Conservation (phyloP, 1,140 invertebrate genomes). For the Delia radicum region DNA sequence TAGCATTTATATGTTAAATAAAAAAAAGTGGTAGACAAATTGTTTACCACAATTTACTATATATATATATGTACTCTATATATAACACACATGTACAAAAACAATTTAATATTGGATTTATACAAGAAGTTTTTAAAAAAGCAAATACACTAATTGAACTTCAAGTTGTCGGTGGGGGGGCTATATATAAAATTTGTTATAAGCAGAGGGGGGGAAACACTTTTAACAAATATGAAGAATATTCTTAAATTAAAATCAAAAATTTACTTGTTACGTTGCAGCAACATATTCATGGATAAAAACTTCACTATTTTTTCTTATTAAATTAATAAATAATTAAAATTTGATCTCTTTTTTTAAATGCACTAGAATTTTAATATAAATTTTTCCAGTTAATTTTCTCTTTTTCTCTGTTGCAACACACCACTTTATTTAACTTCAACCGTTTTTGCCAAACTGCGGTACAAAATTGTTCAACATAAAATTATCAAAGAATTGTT, state of each 20-base stretch:
- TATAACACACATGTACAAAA: not conserved
- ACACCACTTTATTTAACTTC: not conserved
- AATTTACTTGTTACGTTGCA: slow-evolving; percentile 24
- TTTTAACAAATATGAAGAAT: not conserved
- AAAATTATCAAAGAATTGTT: not conserved
- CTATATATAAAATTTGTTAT: not conserved
- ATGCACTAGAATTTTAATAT: not conserved
- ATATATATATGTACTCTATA: no score
- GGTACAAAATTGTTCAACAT: not conserved
- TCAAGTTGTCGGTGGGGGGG: not conserved
- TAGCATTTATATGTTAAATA: slow-evolving; percentile 7
- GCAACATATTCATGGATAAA: slow-evolving; percentile 6
- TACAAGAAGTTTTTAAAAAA: not conserved
- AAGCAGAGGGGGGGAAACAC: no score
- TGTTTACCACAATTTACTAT: no score
- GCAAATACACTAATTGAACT: not conserved
- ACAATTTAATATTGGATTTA: not conserved
- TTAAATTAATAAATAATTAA: not conserved
- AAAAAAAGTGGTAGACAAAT: not conserved
- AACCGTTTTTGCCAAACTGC: not conserved
- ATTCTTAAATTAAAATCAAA: not conserved
- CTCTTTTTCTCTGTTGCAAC: not conserved
- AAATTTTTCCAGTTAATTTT: not conserved
- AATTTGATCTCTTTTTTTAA: not conserved
- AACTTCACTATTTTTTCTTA: not conserved